Evolutionary conservation across 2,113 vertebrate genomes (phyloP).

Genomic region (Zosterops lateralis): DNA sequence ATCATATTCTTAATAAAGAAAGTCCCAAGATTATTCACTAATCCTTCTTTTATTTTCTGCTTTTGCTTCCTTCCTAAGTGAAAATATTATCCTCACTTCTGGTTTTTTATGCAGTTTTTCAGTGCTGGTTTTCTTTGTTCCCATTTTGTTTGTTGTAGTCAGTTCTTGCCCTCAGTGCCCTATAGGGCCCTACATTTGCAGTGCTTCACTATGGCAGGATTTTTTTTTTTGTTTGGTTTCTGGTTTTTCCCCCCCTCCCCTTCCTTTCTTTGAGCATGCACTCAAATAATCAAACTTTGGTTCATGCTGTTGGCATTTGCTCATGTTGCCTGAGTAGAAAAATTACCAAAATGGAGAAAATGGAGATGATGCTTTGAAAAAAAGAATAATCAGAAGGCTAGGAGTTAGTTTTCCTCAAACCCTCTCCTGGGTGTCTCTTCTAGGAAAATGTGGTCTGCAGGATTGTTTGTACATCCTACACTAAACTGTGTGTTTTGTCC

Average conservation of each 20-base stretch:
- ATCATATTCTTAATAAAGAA: neutral
- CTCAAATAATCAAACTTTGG: neutral
- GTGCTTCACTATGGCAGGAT: neutral
- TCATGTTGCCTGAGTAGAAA: neutral
- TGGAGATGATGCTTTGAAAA: neutral
- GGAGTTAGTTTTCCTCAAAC: neutral
- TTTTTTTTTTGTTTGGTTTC: neutral
- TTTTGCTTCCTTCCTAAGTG: neutral
- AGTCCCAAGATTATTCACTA: neutral
- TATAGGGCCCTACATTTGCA: neutral
- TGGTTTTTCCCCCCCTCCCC: fast-evolving
- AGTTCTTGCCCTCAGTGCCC: neutral
- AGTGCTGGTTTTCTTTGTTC: neutral
- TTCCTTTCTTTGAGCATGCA: neutral
- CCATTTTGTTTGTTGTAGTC: neutral
- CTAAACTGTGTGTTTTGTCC: neutral
- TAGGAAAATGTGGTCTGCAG: neutral
- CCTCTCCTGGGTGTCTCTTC: neutral
- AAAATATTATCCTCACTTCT: neutral
- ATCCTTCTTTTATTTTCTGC: neutral
- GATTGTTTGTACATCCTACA: neutral
- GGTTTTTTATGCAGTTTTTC: neutral
- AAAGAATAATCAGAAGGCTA: neutral
- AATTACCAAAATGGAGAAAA: neutral
- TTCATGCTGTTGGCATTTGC: neutral